Conservation (phyloP, 2,113 vertebrate species). For the Trinectes maculatus region DNA sequence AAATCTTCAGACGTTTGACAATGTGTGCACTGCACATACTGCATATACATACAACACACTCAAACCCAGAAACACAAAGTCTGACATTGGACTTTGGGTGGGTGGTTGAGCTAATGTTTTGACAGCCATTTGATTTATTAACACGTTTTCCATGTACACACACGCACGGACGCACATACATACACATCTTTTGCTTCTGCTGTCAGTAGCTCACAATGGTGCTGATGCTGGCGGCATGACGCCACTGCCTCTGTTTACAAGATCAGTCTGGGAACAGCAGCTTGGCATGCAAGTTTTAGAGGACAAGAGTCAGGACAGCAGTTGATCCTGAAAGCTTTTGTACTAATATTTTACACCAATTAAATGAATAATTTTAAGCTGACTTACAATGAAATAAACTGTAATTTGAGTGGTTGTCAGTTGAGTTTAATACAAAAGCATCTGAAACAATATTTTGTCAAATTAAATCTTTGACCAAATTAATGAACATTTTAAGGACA, state of each 20-base stretch:
- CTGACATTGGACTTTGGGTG: too few relatives aligned
- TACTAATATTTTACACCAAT: not conserved
- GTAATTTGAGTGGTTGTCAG: not conserved
- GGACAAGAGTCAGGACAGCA: not conserved
- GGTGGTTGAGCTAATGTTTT: slow-evolving; percentile 41
- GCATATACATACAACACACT: slow-evolving; percentile 23
- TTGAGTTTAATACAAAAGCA: slow-evolving; percentile 4
- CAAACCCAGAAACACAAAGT: too few relatives aligned
- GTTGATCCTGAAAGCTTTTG: not conserved
- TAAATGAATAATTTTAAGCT: not conserved
- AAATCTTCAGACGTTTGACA: too few relatives aligned
- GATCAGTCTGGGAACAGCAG: slow-evolving; percentile 3
- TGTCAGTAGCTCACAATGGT: not conserved
- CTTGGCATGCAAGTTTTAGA: slow-evolving; percentile 4
- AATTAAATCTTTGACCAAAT: not conserved
- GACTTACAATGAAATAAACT: not conserved
- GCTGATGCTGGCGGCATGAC: not conserved
- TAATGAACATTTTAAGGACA: not conserved
- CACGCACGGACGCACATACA: slow-evolving; percentile 14
- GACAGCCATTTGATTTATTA: slow-evolving; percentile 46
- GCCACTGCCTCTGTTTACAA: slow-evolving; percentile 36
- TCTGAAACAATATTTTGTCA: not conserved
- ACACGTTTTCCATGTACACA: slow-evolving; percentile 36
- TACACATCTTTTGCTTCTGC: not conserved
- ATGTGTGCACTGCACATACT: too few relatives aligned